Percentiles rank a stretch among this genome's conserved stretches.
These are phyloP conservation scores for Helobdella robusta DNA, from an alignment of 2,888 invertebrate species.

Conservation along the genomic window DNA sequence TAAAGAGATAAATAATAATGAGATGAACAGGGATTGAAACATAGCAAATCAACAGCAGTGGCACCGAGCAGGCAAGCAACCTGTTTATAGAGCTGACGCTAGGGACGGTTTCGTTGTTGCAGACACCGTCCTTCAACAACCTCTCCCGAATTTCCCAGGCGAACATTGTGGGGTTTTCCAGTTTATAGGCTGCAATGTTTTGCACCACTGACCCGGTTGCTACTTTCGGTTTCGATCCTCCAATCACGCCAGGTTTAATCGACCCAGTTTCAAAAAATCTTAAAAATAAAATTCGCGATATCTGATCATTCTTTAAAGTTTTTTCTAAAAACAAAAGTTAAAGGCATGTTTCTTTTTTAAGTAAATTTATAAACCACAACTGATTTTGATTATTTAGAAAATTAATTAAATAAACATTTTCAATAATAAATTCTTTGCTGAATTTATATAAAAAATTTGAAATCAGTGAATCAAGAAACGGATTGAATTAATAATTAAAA, in stretches of 20 bases:
- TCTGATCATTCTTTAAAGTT: background rate
- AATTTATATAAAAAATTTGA: too few relatives aligned
- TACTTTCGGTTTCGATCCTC: constrained; percentile 57
- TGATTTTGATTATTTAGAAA: background rate
- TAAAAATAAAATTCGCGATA: background rate
- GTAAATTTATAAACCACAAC: background rate
- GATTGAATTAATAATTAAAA: too few relatives aligned
- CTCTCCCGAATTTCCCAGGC: constrained; percentile 93
- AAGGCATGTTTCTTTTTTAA: background rate
- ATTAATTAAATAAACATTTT: constrained; percentile 6
- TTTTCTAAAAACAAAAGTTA: background rate
- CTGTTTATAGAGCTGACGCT: constrained; percentile 89
- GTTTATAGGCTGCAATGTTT: constrained; percentile 83
- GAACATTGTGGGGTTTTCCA: constrained; percentile 89
- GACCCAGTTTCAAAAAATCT: constrained; percentile 30
- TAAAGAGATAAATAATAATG: too few relatives aligned
- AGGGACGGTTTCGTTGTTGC: constrained; percentile 66
- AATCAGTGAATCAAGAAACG: too few relatives aligned
- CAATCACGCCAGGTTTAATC: constrained; percentile 28
- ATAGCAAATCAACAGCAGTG: too few relatives aligned
- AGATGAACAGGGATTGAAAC: too few relatives aligned
- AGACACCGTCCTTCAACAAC: constrained; percentile 75
- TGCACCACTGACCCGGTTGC: constrained; percentile 90
- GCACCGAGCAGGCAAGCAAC: background rate
- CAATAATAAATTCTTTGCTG: background rate